These are phyloP conservation scores for Ryuthela nishihirai DNA, from an alignment of 2,888 invertebrate genomes.

Conservation along the genomic window DNA sequence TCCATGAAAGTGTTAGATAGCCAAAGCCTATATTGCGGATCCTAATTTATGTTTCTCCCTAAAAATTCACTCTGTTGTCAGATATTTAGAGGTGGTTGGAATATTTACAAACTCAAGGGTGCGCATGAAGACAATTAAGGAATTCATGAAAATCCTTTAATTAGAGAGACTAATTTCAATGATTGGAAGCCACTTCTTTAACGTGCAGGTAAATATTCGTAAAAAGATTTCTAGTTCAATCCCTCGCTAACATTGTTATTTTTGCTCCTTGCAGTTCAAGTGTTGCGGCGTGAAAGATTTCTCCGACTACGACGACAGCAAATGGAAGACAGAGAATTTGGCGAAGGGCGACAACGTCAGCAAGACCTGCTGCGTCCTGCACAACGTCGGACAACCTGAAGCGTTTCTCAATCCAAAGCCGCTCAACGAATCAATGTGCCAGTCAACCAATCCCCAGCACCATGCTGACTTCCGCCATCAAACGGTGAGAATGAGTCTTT, in stretches of 20 bases:
- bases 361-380: constrained; percentile 40
- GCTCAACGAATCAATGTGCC: constrained; percentile 39
- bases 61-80: no score
- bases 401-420: constrained; percentile 41
- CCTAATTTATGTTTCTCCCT: no score
- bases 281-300: constrained; percentile 42
- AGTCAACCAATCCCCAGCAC: constrained; percentile 26
- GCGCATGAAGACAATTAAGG: no score
- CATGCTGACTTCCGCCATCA: constrained; percentile 32
- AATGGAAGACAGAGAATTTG: constrained; percentile 25
- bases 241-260: background rate
- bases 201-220: no score
- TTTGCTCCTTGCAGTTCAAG: constrained; percentile 33
- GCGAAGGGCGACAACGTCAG: constrained; percentile 26
- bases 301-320: constrained; percentile 38
- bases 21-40: no score
- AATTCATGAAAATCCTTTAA: no score
- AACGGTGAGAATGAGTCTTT: constrained; percentile 18
- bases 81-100: no score
- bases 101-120: no score
- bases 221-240: no score
- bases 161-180: no score
- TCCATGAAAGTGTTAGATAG: no score
- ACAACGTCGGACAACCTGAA: constrained; percentile 30
- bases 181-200: no score